A percentile compares a stretch with the other conserved stretches of the same genome.
Conservation (phyloP, 2,113 vertebrate genomes). For the Oriolus oriolus region DNA sequence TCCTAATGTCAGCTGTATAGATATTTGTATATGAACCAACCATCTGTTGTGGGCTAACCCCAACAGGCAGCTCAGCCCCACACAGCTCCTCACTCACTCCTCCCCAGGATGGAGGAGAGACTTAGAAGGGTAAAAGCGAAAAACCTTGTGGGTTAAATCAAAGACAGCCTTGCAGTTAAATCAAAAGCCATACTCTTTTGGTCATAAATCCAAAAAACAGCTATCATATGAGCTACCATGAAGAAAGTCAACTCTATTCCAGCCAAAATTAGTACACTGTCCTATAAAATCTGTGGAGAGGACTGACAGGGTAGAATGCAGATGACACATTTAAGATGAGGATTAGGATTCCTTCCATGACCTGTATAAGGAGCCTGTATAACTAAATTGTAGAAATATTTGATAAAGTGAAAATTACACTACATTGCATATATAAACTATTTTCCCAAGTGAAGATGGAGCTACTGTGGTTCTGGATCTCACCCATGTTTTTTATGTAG, state of each 20-base stretch:
- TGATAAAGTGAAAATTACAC: neutral
- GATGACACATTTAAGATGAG: neutral
- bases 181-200: neutral
- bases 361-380: neutral
- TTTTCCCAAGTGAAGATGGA: neutral
- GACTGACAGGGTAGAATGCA: too few species aligned
- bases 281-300: neutral
- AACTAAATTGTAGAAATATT: neutral
- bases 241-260: neutral
- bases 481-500: neutral
- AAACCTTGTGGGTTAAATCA: neutral
- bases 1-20: neutral
- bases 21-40: neutral
- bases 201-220: neutral
- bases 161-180: neutral
- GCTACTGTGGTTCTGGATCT: neutral
- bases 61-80: neutral
- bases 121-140: neutral
- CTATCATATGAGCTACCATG: neutral
- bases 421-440: neutral
- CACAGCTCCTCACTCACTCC: neutral
- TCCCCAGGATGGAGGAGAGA: accelerated
- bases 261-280: neutral
- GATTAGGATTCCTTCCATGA: neutral
- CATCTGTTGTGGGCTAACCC: neutral